These are phyloP conservation scores for Griposia aprilina DNA, from an alignment of 2,888 invertebrate genomes.

Conservation along the genomic window DNA sequence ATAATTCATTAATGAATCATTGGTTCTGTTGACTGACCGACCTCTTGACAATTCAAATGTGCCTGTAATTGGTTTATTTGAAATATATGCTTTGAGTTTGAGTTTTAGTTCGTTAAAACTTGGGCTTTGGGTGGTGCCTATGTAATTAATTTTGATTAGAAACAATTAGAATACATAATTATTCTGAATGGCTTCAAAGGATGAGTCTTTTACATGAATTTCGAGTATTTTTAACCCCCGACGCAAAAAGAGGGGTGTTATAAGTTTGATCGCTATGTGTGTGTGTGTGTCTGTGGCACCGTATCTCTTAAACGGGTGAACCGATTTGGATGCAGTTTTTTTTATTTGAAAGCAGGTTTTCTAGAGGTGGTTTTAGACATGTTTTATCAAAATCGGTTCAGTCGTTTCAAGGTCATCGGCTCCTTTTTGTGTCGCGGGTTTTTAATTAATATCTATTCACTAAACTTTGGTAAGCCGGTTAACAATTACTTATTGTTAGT, in stretches of 20 bases:
- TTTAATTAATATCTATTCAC: background rate
- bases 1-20: conserved; percentile 20
- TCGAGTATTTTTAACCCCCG: background rate
- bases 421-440: too few species aligned
- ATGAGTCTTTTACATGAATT: background rate
- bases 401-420: too few species aligned
- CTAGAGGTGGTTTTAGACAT: too few species aligned
- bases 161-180: conserved; percentile 14
- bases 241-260: too few species aligned
- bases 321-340: too few species aligned
- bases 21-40: background rate
- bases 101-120: conserved; percentile 24
- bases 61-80: background rate
- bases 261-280: too few species aligned
- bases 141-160: conserved; percentile 10
- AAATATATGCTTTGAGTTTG: background rate
- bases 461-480: background rate
- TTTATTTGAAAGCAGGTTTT: too few species aligned
- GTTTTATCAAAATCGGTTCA: too few species aligned
- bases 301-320: too few species aligned
- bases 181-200: background rate
- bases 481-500: background rate
- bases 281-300: too few species aligned
- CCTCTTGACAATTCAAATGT: background rate
- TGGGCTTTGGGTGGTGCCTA: background rate